Evolutionary conservation across 1,140 invertebrate genomes (phyloP), one percentile per base, ranked within the genome.

Genomic region (Heliothis subflexa): DNA sequence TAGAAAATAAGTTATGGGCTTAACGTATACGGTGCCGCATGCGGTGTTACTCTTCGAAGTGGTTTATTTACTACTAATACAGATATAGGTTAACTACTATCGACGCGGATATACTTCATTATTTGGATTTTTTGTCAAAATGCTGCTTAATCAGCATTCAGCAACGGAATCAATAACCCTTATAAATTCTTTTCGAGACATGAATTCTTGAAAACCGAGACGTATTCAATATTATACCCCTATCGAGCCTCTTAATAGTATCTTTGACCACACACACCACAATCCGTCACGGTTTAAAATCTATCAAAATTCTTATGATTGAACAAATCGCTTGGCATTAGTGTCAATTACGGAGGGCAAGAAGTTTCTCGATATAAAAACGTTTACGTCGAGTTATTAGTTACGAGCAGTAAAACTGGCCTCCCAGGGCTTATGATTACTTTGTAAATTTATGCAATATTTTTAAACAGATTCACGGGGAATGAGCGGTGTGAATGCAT

Each of bases 401-500:
- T 49, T 74, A 59, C 55, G 71, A 61, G 12, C 55, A 74, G 4
- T 74, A 59, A 74, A 74, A 47, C 14, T 14, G 14, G 40, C 52
- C 47, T 47, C 59, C 25, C 21, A 47, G 47, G 21, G 61, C 49
- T 66, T 47, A 77, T 57, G 73, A 71, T 71, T 52, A 71, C 75
- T 40, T 57, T 73, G 59, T 71, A 59, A 78, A 75, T 76, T 79
- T 76, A 76, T 70, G 72, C 66, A 68, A 75, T 64, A 70, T 75
- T 78, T 80, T 80, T 76, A 75, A 82, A 78, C 64, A 80, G 59
- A 78, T 73, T 75, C 71, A 82, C 71, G 75, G 70, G 18, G 74
- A 85, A 81, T 81, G 83, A 83, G 76, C 78, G 74, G 79, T 86
- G 74, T 85, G 88, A 86, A 88, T 89, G 88, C 84, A 88, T 90